Evolutionary conservation across 2,888 invertebrate genomes (phyloP), one percentile per base, ranked within the genome.

Genomic region (Mesopsocus fuscifrons): DNA sequence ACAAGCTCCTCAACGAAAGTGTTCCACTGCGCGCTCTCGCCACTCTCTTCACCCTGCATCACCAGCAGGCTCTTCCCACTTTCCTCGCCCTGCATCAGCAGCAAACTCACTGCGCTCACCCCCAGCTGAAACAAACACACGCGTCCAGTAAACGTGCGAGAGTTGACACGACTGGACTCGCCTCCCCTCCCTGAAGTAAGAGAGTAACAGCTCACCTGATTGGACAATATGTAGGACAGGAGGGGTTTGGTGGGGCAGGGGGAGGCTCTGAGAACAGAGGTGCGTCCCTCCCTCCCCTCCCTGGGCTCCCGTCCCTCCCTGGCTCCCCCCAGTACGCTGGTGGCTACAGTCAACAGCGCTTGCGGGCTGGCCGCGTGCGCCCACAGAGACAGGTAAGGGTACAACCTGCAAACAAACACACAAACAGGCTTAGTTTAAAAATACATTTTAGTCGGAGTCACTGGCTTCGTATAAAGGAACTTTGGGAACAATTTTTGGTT

Each of bases 61-160:
- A n/a, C n/a, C n/a, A n/a, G n/a, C n/a, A n/a, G n/a, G n/a, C n/a
- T n/a, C n/a, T n/a, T n/a, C n/a, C n/a, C n/a, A n/a, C n/a, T n/a
- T n/a, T n/a, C 33, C 21, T 38, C 38, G n/a, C 38, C 38, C 20
- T 38, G 38, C 9, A 21, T n/a, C 13, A 38, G 17, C 17, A 38
- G 17, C 13, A 16, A 13, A 21, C 18, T 18, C 21, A 38, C 38
- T 13, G 20, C 38, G 11, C 38, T 38, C 9, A 38, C 38, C 3
- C 38, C 38, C 15, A 38, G 20, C 38, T 38, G 38, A 5, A 38
- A 38, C 8, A 38, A 20, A 38, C 15, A 33, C 15, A 33, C 15
- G 6, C 15, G 4, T 17, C 3, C 5, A 33, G 17, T 16, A 33
- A 6, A 33, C 17, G 15, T 33, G 15, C 15, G 3, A 33, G 17